Evolutionary conservation across 1,140 invertebrate species (phyloP).

Genomic region (Aleiodes sp.): DNA sequence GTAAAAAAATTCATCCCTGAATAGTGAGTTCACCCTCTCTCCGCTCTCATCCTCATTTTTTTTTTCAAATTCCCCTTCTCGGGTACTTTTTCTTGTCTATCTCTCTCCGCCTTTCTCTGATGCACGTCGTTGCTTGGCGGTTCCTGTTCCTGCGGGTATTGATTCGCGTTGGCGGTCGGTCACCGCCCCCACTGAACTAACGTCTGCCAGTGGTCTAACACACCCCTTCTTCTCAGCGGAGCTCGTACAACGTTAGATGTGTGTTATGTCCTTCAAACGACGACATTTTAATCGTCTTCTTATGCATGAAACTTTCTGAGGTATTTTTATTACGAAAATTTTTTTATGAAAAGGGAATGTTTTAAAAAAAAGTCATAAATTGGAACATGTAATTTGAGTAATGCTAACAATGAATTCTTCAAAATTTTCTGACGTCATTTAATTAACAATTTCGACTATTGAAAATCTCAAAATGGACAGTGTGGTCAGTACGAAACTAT

Average conservation of each 20-base stretch:
- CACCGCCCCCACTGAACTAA: slow-evolving; percentile 61
- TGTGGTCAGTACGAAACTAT: no score
- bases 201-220: slow-evolving; percentile 62
- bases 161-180: slow-evolving; percentile 66
- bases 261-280: not conserved
- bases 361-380: no score
- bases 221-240: slow-evolving; percentile 51
- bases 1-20: no score
- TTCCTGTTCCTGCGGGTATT: slow-evolving; percentile 68
- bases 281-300: not conserved
- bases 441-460: no score
- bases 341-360: not conserved
- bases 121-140: slow-evolving; percentile 53
- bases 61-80: slow-evolving; percentile 39
- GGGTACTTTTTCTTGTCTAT: slow-evolving; percentile 35
- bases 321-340: not conserved
- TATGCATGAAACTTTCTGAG: not conserved
- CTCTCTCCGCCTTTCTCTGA: slow-evolving; percentile 37
- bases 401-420: no score
- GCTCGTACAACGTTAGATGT: not conserved
- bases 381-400: no score
- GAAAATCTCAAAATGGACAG: no score
- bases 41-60: slow-evolving; percentile 37
- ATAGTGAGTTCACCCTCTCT: no score
- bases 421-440: no score